Evolutionary conservation across 2,113 vertebrate species (phyloP).

Genomic region (Lipophrys pholis): DNA sequence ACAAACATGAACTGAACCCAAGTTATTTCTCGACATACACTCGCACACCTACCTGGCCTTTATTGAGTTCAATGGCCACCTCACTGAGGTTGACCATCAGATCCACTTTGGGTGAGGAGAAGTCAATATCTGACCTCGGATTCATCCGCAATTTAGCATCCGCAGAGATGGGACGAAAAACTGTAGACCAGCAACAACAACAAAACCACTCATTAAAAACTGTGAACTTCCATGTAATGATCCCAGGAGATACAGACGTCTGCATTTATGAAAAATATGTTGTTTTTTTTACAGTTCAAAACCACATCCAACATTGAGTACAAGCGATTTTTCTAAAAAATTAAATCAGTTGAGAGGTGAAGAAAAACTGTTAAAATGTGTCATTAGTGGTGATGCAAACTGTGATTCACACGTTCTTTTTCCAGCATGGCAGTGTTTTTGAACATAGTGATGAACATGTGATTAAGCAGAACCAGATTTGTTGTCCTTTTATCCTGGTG

Average conservation of each 20-base stretch:
- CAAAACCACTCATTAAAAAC: neutral
- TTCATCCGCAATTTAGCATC: constrained; percentile 96
- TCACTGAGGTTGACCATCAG: constrained; percentile 91
- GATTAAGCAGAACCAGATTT: too few relatives aligned
- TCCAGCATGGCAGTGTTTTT: neutral
- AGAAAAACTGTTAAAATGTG: constrained; percentile 17
- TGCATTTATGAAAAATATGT: neutral
- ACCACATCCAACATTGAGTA: neutral
- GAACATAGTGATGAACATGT: too few relatives aligned
- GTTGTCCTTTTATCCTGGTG: too few relatives aligned
- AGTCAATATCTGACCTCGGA: constrained; percentile 93
- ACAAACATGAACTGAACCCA: too few relatives aligned
- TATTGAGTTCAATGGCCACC: constrained; percentile 93
- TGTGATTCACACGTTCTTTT: constrained; percentile 2
- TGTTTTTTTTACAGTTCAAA: constrained; percentile 6
- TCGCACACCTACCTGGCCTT: constrained; percentile 87
- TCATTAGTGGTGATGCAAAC: constrained; percentile 8
- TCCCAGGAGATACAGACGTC: neutral
- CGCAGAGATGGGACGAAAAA: constrained; percentile 95
- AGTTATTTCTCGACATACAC: neutral
- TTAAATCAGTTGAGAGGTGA: constrained; percentile 17
- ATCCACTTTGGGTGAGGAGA: constrained; percentile 94
- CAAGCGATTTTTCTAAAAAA: constrained; percentile 10
- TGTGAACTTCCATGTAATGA: neutral
- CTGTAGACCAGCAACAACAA: constrained; percentile 72